A percentile compares a stretch with the other conserved stretches of the same genome.
phyloP scores from a whole-genome alignment of 2,797 vertebrate genomes.

The Alcedo atthis region DNA sequence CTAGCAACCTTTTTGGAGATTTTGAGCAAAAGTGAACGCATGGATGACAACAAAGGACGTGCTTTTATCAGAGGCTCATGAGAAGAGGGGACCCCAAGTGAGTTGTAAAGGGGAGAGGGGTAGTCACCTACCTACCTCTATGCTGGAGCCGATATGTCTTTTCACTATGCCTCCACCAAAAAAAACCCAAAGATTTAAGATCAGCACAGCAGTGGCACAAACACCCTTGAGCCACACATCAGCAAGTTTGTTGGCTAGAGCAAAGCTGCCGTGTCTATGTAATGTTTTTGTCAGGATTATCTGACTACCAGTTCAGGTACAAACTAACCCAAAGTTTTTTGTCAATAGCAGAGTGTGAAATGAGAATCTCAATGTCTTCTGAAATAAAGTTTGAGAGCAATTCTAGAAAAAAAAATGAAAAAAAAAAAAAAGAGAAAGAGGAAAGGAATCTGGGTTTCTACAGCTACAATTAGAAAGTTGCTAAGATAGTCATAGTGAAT shows the following conservation, averaged over 20 bases:
- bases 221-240: conserved; percentile 15
- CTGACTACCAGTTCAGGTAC: conserved; percentile 42
- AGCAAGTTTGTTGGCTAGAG: neutral
- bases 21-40: neutral
- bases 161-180: neutral
- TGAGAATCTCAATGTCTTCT: conserved; percentile 38
- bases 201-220: conserved; percentile 2
- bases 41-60: neutral
- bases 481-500: neutral
- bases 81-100: neutral
- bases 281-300: conserved; percentile 62
- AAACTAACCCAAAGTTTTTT: conserved; percentile 53
- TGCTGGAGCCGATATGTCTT: neutral
- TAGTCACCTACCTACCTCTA: neutral
- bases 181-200: conserved; percentile 18
- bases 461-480: neutral
- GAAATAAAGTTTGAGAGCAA: conserved; percentile 12
- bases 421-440: too few relatives aligned
- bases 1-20: neutral
- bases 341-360: conserved; percentile 26
- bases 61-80: neutral
- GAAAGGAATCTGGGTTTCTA: neutral
- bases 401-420: neutral
- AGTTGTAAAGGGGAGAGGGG: neutral
- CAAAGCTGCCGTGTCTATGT: conserved; percentile 10